Percentiles rank a stretch among this genome's conserved stretches.
Conservation (phyloP, 2,113 vertebrate genomes). For the Lepus timidus region DNA sequence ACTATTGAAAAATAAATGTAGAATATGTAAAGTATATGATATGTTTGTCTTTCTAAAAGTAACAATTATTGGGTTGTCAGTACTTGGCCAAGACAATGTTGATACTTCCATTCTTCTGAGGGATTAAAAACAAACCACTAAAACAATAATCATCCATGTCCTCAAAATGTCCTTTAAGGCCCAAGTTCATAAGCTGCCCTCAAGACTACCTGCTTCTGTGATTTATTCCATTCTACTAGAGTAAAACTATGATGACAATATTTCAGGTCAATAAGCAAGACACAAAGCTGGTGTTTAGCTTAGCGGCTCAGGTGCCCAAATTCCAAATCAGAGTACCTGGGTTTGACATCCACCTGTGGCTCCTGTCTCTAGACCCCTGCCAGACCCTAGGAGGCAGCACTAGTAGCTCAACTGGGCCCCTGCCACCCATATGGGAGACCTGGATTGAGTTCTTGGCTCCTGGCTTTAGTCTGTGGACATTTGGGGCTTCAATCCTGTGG, state of each 20-base stretch:
- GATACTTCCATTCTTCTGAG: conserved; percentile 21
- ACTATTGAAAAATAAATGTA: neutral
- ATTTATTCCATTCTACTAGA: neutral
- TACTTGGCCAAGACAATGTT: conserved; percentile 15
- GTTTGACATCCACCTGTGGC: too few relatives aligned
- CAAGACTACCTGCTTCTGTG: neutral
- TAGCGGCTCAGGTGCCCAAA: too few relatives aligned
- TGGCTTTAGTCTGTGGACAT: too few relatives aligned
- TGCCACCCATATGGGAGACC: too few relatives aligned
- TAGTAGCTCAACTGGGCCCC: too few relatives aligned
- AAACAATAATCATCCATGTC: neutral
- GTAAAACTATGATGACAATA: neutral
- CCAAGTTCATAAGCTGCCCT: neutral
- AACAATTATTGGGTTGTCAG: neutral
- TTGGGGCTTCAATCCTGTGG: too few relatives aligned
- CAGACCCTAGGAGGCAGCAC: too few relatives aligned
- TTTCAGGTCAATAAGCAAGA: conserved; percentile 30
- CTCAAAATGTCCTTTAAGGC: conserved; percentile 9
- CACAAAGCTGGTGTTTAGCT: neutral
- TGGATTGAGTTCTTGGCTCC: too few relatives aligned
- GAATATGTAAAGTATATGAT: neutral
- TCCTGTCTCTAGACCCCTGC: too few relatives aligned
- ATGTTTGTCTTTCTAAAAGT: conserved; percentile 18
- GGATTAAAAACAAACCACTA: conserved; percentile 34
- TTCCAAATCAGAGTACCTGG: too few relatives aligned